phyloP scores from a whole-genome alignment of 2,888 invertebrate genomes.

The Eurytoma adleriae region DNA sequence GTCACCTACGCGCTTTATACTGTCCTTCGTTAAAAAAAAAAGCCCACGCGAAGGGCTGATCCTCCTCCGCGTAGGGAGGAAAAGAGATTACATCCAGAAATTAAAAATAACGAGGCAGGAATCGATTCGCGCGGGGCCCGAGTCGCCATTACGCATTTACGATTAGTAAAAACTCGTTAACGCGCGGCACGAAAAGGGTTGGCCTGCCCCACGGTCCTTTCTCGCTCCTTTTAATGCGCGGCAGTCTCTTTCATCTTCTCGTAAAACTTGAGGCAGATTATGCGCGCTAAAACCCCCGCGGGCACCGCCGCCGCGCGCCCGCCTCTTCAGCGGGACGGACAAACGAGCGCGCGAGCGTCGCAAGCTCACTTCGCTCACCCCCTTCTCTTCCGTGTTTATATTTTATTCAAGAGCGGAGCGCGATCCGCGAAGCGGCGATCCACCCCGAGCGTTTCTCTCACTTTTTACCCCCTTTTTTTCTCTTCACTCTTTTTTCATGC shows the following conservation, averaged over 20 bases:
- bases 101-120: constrained; percentile 51
- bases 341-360: constrained; percentile 39
- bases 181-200: constrained; percentile 31
- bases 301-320: background rate
- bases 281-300: constrained; percentile 15
- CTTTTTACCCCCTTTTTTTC: too few species aligned
- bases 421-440: too few species aligned
- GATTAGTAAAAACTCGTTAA: constrained; percentile 57
- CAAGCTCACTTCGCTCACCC: background rate
- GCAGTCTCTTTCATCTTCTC: constrained; percentile 55
- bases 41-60: background rate
- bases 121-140: constrained; percentile 11
- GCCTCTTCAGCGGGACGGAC: constrained; percentile 31
- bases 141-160: constrained; percentile 40
- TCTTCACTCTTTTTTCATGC: too few species aligned
- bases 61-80: background rate
- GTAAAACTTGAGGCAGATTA: constrained; percentile 53
- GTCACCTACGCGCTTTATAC: background rate
- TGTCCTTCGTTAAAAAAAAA: background rate
- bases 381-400: background rate
- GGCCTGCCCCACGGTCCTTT: background rate
- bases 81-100: constrained; percentile 26
- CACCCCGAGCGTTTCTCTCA: too few species aligned
- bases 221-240: constrained; percentile 39
- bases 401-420: constrained; percentile 20